Base-by-base conservation (phyloP, 2,797 vertebrate genomes). In the Acipenser ruthenus region DNA sequence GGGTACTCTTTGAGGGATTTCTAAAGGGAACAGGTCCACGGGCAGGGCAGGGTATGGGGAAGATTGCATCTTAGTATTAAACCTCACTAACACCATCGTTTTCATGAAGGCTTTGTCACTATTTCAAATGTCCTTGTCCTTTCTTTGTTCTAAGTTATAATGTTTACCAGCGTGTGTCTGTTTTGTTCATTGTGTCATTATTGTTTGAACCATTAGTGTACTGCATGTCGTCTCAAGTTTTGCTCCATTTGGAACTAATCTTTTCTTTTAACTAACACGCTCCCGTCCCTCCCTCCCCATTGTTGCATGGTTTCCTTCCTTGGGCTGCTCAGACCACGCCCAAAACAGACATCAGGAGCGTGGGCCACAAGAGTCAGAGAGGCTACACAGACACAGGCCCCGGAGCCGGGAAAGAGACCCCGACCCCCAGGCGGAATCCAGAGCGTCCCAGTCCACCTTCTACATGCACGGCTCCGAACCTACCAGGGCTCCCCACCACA, bases 321-420 rank as follows among this genome's bases (percentile, higher is more conserved):
- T 47, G 11, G 50, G 1, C 68, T 70, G 65, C 79, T 80, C 79
- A 77, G 94, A 92, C 73, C 81, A 83, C 51, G 83, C 80, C 75
- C 74, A 78, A 77, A 85, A 77, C 78, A 90, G 78, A 73, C 74
- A 84, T 73, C 83, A 89, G 62, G 91, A 80, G 75, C 78, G 80
- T 78, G 84, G 84, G 62, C 61, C 75, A 51, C 67, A 75, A 50
- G 90, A 87, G 70, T 58, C 50, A 50, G 50, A 70, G 60, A 71
- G 48, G 64, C 68, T 47, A 64, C 63, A 0, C 73, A 80, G 71
- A 70, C 72, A 72, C 18, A 18, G 18, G 18, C 18, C 1, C 66
- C 72, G n/a, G n/a, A 69, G 65, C 37, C 70, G 65, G 47, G 76
- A 74, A 7, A 72, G 74, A 67, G 37, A 1, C 62, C 13, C 1